A percentile compares a stretch with the other conserved stretches of the same genome.
phyloP scores from a whole-genome alignment of 2,888 invertebrate species.

The Sylvicola cinctus region DNA sequence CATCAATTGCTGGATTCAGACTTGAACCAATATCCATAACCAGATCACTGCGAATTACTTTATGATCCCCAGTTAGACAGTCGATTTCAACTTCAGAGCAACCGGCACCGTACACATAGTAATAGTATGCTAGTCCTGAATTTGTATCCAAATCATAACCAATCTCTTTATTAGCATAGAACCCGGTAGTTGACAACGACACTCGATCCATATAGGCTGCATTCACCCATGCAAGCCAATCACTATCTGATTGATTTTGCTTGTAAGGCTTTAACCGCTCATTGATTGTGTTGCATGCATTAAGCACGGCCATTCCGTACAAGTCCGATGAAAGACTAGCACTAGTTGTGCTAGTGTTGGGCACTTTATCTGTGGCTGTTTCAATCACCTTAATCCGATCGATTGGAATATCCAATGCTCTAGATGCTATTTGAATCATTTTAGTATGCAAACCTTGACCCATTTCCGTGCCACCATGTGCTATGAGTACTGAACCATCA shows the following conservation, averaged over 20 bases:
- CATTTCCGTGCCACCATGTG: constrained; percentile 92
- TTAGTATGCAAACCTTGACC: constrained; percentile 93
- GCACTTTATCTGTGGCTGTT: constrained; percentile 75
- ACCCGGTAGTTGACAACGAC: constrained; percentile 65
- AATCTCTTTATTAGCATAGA: constrained; percentile 53
- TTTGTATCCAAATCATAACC: constrained; percentile 50
- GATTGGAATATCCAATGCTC: constrained; percentile 43
- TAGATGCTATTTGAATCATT: constrained; percentile 79
- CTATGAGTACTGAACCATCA: constrained; percentile 72
- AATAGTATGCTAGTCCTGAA: constrained; percentile 54
- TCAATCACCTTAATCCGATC: constrained; percentile 63
- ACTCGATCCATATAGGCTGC: constrained; percentile 58
- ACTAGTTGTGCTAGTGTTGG: constrained; percentile 77
- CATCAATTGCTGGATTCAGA: constrained; percentile 89
- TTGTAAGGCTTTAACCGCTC: constrained; percentile 55
- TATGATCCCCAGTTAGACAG: constrained; percentile 84
- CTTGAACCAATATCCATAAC: constrained; percentile 95
- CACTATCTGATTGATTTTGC: constrained; percentile 49
- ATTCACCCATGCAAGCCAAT: constrained; percentile 69
- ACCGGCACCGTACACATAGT: constrained; percentile 72
- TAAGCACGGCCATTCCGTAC: constrained; percentile 75
- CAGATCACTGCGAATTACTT: constrained; percentile 71
- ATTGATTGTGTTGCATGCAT: constrained; percentile 57
- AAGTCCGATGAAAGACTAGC: constrained; percentile 77
- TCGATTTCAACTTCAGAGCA: constrained; percentile 84